Conservation (phyloP, 2,888 invertebrate species). For the Gymnoscelis rufifasciata region DNA sequence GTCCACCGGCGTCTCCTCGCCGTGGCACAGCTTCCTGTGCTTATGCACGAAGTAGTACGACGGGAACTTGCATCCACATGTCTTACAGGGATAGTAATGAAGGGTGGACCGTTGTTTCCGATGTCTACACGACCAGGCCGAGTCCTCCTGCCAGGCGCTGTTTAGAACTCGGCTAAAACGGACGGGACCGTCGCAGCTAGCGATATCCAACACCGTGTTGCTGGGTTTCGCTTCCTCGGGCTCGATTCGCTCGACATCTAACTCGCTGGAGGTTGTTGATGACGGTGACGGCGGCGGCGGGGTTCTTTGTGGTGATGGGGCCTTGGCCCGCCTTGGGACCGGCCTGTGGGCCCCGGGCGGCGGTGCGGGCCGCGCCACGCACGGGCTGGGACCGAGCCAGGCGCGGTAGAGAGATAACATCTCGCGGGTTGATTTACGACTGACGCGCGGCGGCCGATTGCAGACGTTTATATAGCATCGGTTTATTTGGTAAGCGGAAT, state of each 20-base stretch:
- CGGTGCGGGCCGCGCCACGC: constrained; percentile 66
- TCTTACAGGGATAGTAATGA: constrained; percentile 96
- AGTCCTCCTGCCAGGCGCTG: constrained; percentile 82
- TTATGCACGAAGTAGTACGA: constrained; percentile 97
- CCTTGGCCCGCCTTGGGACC: constrained; percentile 58
- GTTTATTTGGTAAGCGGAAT: constrained; percentile 2
- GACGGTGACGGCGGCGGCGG: constrained; percentile 61
- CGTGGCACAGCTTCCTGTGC: constrained; percentile 91
- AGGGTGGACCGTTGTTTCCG: constrained; percentile 87
- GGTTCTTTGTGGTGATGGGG: constrained; percentile 50
- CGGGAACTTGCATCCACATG: constrained; percentile 94
- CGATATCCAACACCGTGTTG: constrained; percentile 87
- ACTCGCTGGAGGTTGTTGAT: constrained; percentile 64
- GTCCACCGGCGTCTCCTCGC: constrained; percentile 70
- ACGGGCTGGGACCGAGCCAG: constrained; percentile 72
- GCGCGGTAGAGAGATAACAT: constrained; percentile 77
- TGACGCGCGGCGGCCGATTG: constrained; percentile 33
- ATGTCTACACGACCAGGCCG: constrained; percentile 88
- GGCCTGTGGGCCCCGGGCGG: constrained; percentile 73
- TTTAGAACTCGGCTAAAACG: constrained; percentile 90
- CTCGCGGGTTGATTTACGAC: constrained; percentile 38
- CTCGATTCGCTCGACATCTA: constrained; percentile 67
- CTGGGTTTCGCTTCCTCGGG: constrained; percentile 43
- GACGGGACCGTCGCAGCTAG: constrained; percentile 94
- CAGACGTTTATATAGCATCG: constrained; percentile 40